phyloP scores from a whole-genome alignment of 2,888 invertebrate genomes.

The Syritta pipiens region DNA sequence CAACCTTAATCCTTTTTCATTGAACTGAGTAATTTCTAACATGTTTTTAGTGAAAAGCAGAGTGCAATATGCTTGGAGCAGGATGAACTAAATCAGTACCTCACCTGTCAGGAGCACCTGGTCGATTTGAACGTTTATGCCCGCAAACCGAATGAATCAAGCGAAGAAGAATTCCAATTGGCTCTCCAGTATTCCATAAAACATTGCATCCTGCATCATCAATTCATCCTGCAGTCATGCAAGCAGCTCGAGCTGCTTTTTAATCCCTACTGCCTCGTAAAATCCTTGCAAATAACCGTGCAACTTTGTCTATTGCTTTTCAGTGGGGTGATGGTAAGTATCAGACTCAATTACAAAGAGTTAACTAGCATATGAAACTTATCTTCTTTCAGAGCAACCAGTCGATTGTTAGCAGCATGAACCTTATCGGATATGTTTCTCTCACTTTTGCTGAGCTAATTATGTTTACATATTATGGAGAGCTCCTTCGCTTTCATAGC shows the following conservation, averaged over 20 bases:
- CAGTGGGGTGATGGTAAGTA: conserved; percentile 74
- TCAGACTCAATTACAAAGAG: not conserved
- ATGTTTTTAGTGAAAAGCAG: conserved; percentile 25
- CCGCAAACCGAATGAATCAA: conserved; percentile 30
- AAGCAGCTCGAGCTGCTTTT: conserved; percentile 76
- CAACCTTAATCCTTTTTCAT: no score
- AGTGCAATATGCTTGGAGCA: not conserved
- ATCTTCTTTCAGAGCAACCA: conserved; percentile 62
- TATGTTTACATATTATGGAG: conserved; percentile 77
- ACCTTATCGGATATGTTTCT: conserved; percentile 74
- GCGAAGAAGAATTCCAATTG: not conserved
- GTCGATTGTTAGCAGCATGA: conserved; percentile 72
- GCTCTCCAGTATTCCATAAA: conserved; percentile 70
- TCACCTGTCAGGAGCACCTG: conserved; percentile 71
- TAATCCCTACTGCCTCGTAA: conserved; percentile 76
- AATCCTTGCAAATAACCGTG: conserved; percentile 77
- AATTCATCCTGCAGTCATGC: conserved; percentile 75
- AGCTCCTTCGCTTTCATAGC: conserved; percentile 74
- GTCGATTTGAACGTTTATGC: conserved; percentile 68
- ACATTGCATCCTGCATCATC: conserved; percentile 76
- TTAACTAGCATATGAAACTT: not conserved
- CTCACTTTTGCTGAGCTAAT: conserved; percentile 75
- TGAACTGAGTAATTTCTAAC: no score
- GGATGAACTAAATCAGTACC: conserved; percentile 74
- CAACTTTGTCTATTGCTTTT: conserved; percentile 77